Evolutionary conservation across 2,113 vertebrate species (phyloP), one percentile per base, ranked within the genome.

Genomic region (Petaurus breviceps): DNA sequence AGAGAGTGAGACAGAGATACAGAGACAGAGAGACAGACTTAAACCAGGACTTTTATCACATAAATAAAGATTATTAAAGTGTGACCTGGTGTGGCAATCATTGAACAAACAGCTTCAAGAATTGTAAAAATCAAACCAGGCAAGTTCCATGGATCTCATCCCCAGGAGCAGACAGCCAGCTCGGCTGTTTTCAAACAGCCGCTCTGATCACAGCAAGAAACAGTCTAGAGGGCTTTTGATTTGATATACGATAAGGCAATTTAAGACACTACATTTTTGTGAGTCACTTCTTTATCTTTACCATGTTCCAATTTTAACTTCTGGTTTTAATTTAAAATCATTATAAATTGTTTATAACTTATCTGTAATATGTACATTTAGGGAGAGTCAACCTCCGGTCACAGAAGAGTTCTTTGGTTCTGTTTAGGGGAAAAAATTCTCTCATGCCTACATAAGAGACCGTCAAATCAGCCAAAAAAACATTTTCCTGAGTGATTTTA

Each of bases 311-410:
- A 92, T 97, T 98, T 97, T 97, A 92, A 97, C 95, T 97, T 68
- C n/a, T 98, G 97, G 51, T 91, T 97, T 98, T 97, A 96, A 98
- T 98, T 97, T 98, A 94, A 97, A 96, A 92, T 97, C 95, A 43
- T 95, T 97, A 57, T 53, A 24, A 95, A 90, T 61, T 96, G 97
- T 94, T 95, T 96, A 95, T 94, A 97, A 97, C 92, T 96, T 97
- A 97, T 97, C 97, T 96, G 94, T 93, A 97, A 96, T 97, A 96
- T 90, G 53, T 93, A 96, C 95, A 97, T 55, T 97, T 98, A 97
- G 24, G 55, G 94, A 46, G 68, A 97, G 68, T 98, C 96, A 96
- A 46, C 94, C 16, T 84, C 92, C 54, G 96, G 97, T 97, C 92
- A 89, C 26, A 91, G 93, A 94, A 95, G 28, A 1, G 94, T 91